phyloP scores from a whole-genome alignment of 2,113 vertebrate genomes.

The Scomber japonicus region DNA sequence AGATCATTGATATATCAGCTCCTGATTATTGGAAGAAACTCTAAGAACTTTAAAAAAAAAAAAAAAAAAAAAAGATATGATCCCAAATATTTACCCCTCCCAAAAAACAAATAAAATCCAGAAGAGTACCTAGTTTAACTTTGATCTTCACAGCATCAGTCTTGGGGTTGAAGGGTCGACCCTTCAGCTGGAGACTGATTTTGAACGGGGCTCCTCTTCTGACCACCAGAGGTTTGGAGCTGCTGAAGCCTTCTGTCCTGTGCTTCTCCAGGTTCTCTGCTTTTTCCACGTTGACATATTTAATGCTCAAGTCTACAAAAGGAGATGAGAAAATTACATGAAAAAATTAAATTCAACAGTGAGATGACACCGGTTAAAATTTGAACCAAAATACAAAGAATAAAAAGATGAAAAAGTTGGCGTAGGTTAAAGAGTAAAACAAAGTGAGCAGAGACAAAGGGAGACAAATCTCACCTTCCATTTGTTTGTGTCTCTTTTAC shows the following conservation, averaged over 20 bases:
- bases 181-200: constrained; percentile 64
- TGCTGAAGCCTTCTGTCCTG: constrained; percentile 70
- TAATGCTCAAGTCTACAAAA: constrained; percentile 64
- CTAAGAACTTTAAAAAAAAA: too few species aligned
- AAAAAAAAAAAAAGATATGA: too few species aligned
- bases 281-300: constrained; percentile 64
- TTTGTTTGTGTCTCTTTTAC: constrained; percentile 36
- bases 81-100: neutral
- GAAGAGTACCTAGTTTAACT: constrained; percentile 70
- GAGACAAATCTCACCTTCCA: constrained; percentile 76
- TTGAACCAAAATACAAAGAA: neutral
- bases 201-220: constrained; percentile 80
- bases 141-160: constrained; percentile 70
- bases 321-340: neutral
- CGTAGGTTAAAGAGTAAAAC: neutral
- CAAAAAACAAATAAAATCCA: neutral
- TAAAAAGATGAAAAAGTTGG: neutral
- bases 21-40: too few species aligned
- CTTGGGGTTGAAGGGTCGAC: constrained; percentile 61
- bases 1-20: too few species aligned
- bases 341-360: neutral
- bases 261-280: constrained; percentile 73
- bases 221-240: constrained; percentile 74
- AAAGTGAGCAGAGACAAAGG: neutral
- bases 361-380: neutral